Evolutionary conservation across 2,113 vertebrate species (phyloP).

Genomic region (Hippoglossus stenolepis): DNA sequence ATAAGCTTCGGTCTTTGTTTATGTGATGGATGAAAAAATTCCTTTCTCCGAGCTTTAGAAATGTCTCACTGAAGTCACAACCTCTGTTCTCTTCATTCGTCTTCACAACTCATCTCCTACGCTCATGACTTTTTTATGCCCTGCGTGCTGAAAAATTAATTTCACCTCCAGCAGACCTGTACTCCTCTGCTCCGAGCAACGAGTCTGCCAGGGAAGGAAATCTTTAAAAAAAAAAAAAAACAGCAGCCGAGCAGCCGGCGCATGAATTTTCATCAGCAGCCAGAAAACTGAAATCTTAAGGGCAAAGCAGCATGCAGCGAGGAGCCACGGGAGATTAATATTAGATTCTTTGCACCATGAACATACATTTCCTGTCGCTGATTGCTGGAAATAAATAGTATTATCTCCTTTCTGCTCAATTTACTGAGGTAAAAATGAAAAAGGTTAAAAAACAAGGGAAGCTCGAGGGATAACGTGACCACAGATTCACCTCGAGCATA

Average conservation of each 20-base stretch:
- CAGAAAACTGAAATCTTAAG: constrained; percentile 59
- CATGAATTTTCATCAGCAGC: constrained; percentile 73
- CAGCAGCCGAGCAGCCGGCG: constrained; percentile 54
- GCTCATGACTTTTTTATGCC: constrained; percentile 80
- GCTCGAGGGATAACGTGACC: constrained; percentile 55
- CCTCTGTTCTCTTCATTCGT: constrained; percentile 69
- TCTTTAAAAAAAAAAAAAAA: constrained; percentile 36
- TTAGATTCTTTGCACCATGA: constrained; percentile 56
- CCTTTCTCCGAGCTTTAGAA: constrained; percentile 52
- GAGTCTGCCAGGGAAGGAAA: constrained; percentile 59
- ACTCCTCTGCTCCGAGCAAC: constrained; percentile 67
- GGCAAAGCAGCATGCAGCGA: constrained; percentile 51
- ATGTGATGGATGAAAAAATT: constrained; percentile 76
- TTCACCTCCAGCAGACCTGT: constrained; percentile 80
- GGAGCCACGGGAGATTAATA: constrained; percentile 62
- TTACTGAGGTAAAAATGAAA: constrained; percentile 45
- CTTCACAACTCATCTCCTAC: constrained; percentile 73
- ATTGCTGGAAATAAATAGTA: constrained; percentile 57
- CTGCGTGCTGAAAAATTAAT: constrained; percentile 81
- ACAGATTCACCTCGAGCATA: constrained; percentile 50
- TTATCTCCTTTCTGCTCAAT: constrained; percentile 64
- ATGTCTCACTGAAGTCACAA: constrained; percentile 66
- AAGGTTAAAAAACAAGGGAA: constrained; percentile 43
- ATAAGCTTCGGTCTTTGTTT: constrained; percentile 76
- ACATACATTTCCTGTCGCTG: constrained; percentile 54